phyloP scores from a whole-genome alignment of 2,113 vertebrate genomes.

The Protobothrops mucrosquamatus region DNA sequence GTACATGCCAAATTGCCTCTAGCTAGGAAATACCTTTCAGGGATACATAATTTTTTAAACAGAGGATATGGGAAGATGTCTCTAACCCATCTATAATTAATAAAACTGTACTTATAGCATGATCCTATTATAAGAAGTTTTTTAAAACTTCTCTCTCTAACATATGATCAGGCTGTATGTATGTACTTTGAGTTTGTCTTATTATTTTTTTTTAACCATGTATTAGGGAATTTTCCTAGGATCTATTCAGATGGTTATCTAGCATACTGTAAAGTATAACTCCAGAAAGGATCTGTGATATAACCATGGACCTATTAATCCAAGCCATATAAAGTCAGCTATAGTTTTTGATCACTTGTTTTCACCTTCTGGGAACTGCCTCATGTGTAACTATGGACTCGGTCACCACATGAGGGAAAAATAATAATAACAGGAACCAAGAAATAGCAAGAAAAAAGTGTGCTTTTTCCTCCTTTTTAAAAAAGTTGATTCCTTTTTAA shows the following conservation, averaged over 20 bases:
- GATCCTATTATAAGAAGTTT: slow-evolving; percentile 29
- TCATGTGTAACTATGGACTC: not conserved
- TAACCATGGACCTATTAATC: not conserved
- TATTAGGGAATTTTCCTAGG: not conserved
- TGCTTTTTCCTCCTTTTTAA: accelerated
- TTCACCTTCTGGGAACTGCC: not conserved
- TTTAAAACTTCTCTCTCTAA: slow-evolving; percentile 33
- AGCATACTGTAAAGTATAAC: not conserved
- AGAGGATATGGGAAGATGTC: slow-evolving; percentile 48
- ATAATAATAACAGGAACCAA: not conserved
- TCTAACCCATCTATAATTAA: slow-evolving; percentile 45
- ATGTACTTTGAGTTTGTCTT: not conserved
- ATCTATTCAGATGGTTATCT: not conserved
- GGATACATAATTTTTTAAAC: slow-evolving; percentile 50
- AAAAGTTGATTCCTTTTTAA: not conserved
- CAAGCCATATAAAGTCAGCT: not conserved
- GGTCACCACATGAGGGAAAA: not conserved
- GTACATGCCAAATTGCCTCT: slow-evolving; percentile 56
- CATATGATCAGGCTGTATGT: not conserved
- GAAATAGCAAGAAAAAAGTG: not conserved
- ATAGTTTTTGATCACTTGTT: not conserved
- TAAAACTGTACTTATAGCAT: slow-evolving; percentile 50
- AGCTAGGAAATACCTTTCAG: slow-evolving; percentile 57
- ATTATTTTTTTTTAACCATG: slow-evolving; percentile 11
- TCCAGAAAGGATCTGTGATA: not conserved